Conservation (phyloP, 2,797 vertebrate species). For the Mormyrus hasselquistii region DNA sequence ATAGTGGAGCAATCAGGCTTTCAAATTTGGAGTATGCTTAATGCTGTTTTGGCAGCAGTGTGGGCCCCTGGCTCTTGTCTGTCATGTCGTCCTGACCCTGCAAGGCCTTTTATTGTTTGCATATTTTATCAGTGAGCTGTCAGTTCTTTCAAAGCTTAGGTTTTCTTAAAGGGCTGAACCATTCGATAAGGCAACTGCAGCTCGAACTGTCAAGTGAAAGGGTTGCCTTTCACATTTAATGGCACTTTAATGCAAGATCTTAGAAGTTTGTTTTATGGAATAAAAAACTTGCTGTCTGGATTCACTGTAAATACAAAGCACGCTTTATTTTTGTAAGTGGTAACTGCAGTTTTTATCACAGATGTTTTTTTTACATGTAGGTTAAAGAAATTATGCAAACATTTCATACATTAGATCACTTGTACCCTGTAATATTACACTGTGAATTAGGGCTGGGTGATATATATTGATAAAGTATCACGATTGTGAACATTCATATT, state of each 20-base stretch:
- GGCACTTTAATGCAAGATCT: conserved; percentile 33
- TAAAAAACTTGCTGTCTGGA: not conserved
- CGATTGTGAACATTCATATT: not conserved
- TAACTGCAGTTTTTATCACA: not conserved
- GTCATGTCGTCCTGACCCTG: conserved; percentile 64
- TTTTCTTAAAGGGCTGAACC: conserved; percentile 82
- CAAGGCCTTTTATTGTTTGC: conserved; percentile 73
- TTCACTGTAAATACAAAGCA: not conserved
- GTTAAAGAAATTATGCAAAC: not conserved
- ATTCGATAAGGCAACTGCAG: conserved; percentile 74
- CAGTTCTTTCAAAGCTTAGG: conserved; percentile 78
- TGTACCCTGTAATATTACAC: not conserved
- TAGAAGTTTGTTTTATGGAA: conserved; percentile 32
- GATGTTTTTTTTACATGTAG: not conserved
- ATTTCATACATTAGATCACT: not conserved
- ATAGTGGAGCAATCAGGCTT: conserved; percentile 57
- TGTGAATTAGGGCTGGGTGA: not conserved
- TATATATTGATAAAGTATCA: not conserved
- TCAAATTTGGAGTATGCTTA: conserved; percentile 76
- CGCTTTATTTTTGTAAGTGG: not conserved
- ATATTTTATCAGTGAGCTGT: conserved; percentile 75
- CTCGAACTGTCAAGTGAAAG: conserved; percentile 51
- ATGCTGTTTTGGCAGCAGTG: conserved; percentile 71
- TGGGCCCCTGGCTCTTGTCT: conserved; percentile 77
- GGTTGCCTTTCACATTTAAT: conserved; percentile 29